These are phyloP conservation scores for Acanthurus lineatus DNA, from an alignment of 2,797 vertebrate species.

Conservation along the genomic window DNA sequence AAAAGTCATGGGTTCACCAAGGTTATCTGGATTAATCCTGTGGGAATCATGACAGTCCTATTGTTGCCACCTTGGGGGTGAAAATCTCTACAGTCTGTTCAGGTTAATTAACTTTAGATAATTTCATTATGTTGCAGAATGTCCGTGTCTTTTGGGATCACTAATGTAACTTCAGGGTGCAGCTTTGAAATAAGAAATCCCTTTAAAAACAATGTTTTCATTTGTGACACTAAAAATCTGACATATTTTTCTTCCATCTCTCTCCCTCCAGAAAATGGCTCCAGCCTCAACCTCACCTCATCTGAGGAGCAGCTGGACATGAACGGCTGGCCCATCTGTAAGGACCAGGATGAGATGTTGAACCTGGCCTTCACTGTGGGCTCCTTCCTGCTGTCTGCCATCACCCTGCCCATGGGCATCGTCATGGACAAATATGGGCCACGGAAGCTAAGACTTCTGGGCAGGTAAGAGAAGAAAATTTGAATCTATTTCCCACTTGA, in stretches of 20 bases:
- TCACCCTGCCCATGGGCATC: conserved; percentile 92
- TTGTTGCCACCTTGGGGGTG: background rate
- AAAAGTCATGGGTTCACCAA: background rate
- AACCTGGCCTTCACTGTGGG: conserved; percentile 98
- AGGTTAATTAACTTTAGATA: background rate
- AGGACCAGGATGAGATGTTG: conserved; percentile 97
- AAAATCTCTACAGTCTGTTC: background rate
- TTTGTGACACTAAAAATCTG: background rate
- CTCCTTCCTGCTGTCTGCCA: conserved; percentile 97
- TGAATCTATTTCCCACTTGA: background rate
- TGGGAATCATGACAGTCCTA: background rate
- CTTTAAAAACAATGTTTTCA: background rate
- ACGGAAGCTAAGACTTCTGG: conserved; percentile 94
- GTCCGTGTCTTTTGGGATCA: background rate
- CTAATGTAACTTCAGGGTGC: background rate
- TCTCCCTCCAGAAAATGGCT: conserved; percentile 72
- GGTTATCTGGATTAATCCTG: background rate
- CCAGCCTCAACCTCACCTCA: conserved; percentile 62
- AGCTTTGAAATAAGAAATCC: background rate
- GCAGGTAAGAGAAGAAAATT: conserved; percentile 87
- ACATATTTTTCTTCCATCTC: background rate
- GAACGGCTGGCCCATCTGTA: conserved; percentile 94
- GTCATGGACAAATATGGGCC: conserved; percentile 99
- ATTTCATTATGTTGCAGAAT: background rate
- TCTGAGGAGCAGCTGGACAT: conserved; percentile 80